A percentile compares a stretch with the other conserved stretches of the same genome.
phyloP scores from a whole-genome alignment of 2,113 vertebrate genomes.

The Crotophaga sulcirostris region DNA sequence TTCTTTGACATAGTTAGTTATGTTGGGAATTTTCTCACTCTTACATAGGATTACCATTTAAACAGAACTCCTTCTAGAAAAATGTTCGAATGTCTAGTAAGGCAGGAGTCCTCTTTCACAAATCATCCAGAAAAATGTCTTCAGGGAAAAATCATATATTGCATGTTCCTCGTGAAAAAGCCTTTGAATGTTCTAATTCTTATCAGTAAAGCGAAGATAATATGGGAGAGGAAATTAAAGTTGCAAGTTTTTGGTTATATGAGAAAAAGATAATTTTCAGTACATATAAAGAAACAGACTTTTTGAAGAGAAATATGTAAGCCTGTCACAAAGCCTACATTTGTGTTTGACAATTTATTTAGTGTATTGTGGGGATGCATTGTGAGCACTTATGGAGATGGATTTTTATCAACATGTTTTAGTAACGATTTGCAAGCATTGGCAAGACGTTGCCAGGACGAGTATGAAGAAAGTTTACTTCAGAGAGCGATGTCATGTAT shows the following conservation, averaged over 20 bases:
- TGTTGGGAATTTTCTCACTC: neutral
- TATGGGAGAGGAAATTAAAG: accelerated
- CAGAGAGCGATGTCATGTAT: neutral
- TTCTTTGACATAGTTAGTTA: neutral
- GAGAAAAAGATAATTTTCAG: neutral
- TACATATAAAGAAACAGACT: neutral
- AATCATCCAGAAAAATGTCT: neutral
- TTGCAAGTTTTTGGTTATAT: neutral
- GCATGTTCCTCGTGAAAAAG: neutral
- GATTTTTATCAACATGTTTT: neutral
- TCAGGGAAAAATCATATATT: neutral
- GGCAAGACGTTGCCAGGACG: neutral
- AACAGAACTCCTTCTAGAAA: neutral
- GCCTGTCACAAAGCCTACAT: neutral
- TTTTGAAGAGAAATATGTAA: neutral
- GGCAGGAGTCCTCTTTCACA: too few relatives aligned
- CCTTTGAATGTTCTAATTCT: neutral
- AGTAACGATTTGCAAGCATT: neutral
- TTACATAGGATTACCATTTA: neutral
- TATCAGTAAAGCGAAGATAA: neutral
- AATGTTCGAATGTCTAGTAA: neutral
- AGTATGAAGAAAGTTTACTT: neutral
- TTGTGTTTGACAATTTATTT: neutral
- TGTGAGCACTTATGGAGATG: neutral
- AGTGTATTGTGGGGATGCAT: neutral